A percentile compares a stretch with the other conserved stretches of the same genome.
phyloP scores from a whole-genome alignment of 2,888 invertebrate species.

The Corythucha ciliata region DNA sequence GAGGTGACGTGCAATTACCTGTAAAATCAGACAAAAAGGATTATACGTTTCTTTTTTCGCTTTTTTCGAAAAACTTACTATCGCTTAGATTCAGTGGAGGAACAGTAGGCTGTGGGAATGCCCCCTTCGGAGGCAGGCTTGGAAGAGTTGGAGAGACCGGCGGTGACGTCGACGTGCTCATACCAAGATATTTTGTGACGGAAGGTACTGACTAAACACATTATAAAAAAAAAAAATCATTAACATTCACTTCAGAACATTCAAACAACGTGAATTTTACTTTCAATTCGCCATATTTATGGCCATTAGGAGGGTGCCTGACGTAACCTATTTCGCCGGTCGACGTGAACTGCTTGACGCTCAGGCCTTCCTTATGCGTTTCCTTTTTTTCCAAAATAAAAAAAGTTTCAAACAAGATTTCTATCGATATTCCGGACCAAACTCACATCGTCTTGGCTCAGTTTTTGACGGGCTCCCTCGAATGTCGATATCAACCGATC shows the following conservation, averaged over 20 bases:
- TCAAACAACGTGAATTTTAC: slow-evolving; percentile 14
- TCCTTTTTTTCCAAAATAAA: too few species aligned
- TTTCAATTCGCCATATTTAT: slow-evolving; percentile 34
- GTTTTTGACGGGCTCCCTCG: slow-evolving; percentile 20
- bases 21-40: slow-evolving; percentile 44
- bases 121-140: slow-evolving; percentile 23
- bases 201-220: slow-evolving; percentile 23
- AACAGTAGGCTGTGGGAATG: slow-evolving; percentile 23
- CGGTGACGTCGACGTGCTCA: slow-evolving; percentile 36
- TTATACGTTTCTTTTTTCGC: not conserved
- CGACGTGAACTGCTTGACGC: slow-evolving; percentile 26
- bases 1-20: slow-evolving; percentile 49
- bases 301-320: slow-evolving; percentile 30
- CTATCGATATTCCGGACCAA: too few species aligned
- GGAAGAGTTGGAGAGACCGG: slow-evolving; percentile 57
- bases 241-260: not conserved
- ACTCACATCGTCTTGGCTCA: too few species aligned
- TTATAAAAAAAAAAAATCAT: slow-evolving; percentile 5
- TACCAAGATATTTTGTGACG: slow-evolving; percentile 25
- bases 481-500: slow-evolving; percentile 31
- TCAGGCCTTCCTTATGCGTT: slow-evolving; percentile 11
- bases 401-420: too few species aligned
- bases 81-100: slow-evolving; percentile 28
- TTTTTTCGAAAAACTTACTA: slow-evolving; percentile 18
- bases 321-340: slow-evolving; percentile 28